Conservation (phyloP, 64 coral and sea anemone species). For the Montipora capricornis region DNA sequence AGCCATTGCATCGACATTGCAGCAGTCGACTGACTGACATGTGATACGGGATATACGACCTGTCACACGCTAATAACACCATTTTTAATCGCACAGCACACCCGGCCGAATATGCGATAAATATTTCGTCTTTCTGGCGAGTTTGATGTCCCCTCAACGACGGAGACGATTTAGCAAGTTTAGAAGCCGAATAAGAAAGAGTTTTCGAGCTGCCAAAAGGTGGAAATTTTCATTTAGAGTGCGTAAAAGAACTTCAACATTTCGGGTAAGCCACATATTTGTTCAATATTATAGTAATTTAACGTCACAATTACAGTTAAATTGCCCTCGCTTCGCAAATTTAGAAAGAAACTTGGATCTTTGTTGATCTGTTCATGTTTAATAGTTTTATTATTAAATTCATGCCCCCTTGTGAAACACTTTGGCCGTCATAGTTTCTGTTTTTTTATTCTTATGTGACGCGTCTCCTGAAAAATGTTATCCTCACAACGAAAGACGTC, state of each 20-base stretch:
- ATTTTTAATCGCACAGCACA: not conserved
- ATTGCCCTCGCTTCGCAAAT: not conserved
- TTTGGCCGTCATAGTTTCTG: not conserved
- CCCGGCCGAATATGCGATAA: constrained; percentile 2
- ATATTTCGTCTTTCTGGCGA: constrained; percentile 2
- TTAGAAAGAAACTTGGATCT: not conserved
- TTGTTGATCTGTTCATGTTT: not conserved
- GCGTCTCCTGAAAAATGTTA: not conserved
- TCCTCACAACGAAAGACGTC: not conserved
- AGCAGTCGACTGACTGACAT: not conserved
- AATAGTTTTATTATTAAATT: not conserved
- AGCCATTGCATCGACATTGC: no score
- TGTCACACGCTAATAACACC: constrained; percentile 15
- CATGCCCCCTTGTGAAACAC: not conserved
- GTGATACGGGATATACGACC: not conserved
- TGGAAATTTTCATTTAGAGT: constrained; percentile 40
- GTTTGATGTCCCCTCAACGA: constrained; percentile 39
- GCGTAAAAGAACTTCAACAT: constrained; percentile 16
- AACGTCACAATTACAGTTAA: not conserved
- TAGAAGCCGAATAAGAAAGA: constrained; percentile 20
- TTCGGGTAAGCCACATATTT: constrained; percentile 27
- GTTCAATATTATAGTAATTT: constrained; percentile 1
- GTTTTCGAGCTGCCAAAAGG: constrained; percentile 33
- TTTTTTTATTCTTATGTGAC: not conserved
- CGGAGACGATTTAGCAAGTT: constrained; percentile 46